Evolutionary conservation across 2,888 invertebrate genomes (phyloP).

Genomic region (Rhagium mordax): DNA sequence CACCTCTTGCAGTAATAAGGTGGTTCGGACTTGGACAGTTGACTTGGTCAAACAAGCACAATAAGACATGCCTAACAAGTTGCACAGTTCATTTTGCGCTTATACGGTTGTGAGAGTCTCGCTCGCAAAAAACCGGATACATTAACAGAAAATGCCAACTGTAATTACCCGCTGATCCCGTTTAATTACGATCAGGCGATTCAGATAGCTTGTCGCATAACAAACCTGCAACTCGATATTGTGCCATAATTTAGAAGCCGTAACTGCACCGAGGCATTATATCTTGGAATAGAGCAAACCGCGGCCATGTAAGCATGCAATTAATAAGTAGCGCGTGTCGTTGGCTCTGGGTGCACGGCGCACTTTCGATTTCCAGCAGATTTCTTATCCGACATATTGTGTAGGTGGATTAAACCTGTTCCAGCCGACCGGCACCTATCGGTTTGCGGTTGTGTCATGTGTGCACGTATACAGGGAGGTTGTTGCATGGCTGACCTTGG

Average conservation of each 20-base stretch:
- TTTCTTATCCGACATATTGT: slow-evolving; percentile 11
- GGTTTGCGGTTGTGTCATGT: background rate
- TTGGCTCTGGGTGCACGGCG: slow-evolving; percentile 22
- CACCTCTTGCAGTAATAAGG: background rate
- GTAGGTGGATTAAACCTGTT: slow-evolving; percentile 19
- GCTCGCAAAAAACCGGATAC: background rate
- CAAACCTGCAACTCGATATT: background rate
- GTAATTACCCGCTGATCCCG: background rate
- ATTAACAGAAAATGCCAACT: background rate
- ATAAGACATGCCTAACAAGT: background rate
- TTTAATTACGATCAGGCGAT: background rate
- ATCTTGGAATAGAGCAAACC: slow-evolving; percentile 5
- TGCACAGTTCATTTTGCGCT: background rate
- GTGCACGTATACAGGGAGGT: background rate
- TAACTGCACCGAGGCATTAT: background rate
- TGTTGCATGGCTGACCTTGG: background rate
- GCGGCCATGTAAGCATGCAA: slow-evolving; percentile 31
- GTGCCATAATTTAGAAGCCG: background rate
- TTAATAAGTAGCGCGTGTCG: slow-evolving; percentile 52
- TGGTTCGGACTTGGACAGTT: background rate
- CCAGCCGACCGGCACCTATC: background rate
- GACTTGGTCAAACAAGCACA: background rate
- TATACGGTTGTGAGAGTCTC: background rate
- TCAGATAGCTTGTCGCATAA: background rate
- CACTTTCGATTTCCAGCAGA: slow-evolving; percentile 52